phyloP scores from a whole-genome alignment of 1,140 invertebrate genomes.

The Cotesia chilonis region DNA sequence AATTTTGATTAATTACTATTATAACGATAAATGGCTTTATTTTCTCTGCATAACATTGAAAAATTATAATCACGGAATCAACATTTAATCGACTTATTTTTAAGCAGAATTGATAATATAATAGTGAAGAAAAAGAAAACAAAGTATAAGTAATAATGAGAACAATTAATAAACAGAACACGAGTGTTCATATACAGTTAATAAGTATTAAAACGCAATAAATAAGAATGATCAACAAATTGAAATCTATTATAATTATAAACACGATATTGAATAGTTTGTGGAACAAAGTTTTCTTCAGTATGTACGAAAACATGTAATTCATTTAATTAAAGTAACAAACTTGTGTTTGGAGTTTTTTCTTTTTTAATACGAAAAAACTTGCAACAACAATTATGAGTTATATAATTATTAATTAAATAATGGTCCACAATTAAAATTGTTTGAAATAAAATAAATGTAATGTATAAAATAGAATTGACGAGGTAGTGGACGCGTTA shows the following conservation, averaged over 20 bases:
- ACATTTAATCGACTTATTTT: neutral
- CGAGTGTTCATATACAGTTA: neutral
- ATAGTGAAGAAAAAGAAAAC: slow-evolving; percentile 35
- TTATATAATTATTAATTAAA: neutral
- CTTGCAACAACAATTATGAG: slow-evolving; percentile 24
- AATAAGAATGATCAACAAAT: slow-evolving; percentile 13
- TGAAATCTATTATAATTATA: neutral
- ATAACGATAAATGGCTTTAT: neutral
- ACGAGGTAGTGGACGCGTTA: slow-evolving; percentile 39
- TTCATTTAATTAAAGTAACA: neutral
- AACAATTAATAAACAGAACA: slow-evolving; percentile 32
- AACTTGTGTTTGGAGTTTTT: slow-evolving; percentile 19
- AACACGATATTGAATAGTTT: slow-evolving; percentile 2
- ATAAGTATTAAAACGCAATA: slow-evolving; percentile 16
- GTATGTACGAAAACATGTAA: neutral
- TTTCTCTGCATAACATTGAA: too few species aligned
- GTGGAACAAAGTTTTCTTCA: neutral
- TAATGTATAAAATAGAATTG: slow-evolving; percentile 31
- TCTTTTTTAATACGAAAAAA: slow-evolving; percentile 14
- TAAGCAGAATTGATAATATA: slow-evolving; percentile 31
- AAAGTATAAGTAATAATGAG: slow-evolving; percentile 33
- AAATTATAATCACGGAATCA: too few species aligned
- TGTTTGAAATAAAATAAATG: neutral
- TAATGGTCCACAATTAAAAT: slow-evolving; percentile 18
- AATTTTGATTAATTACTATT: neutral